Evolutionary conservation across 2,797 vertebrate genomes (phyloP), one percentile per base, ranked within the genome.

Genomic region (Sarcophilus harrisii): DNA sequence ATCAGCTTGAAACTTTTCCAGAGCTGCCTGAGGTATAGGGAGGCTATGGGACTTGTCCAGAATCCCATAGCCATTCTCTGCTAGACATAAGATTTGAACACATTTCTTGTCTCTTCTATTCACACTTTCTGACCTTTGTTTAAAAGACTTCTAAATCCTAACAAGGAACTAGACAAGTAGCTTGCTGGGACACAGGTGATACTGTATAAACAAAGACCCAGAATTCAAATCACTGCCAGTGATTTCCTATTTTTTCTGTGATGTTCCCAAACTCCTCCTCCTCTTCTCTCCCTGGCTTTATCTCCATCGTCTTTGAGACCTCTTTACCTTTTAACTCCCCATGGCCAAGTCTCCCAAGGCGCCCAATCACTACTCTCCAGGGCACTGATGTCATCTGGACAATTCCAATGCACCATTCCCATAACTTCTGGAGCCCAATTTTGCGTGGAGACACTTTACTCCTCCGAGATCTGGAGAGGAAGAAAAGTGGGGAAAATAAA

Each of bases 301-400:
- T n/a, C 27, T 1, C 55, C 3, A 32, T 1, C 3, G 4, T 45
- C 89, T 92, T 91, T n/a, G 24, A 14, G 57, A 58, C 0, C 1
- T n/a, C 28, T 97, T 5, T 95, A 99, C 99, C 99, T 99, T 99
- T 99, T 14, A 99, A 98, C 95, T 99, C 99, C 52, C 99, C 99
- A 0, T 99, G 99, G 91, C 99, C 99, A 8, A 99, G 98, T 92
- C 99, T 98, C 91, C 99, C 99, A 32, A 99, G 99, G 60, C 99
- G 99, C 38, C 99, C 99, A 21, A 99, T 99, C 30, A 99, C 99
- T 52, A 99, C 99, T 99, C 99, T 99, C 99, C 99, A 99, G 0
- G 99, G 99, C 95, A 99, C 97, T 0, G 99, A 99, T 1, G 99
- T 99, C 99, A 99, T 99, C 98, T 99, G 99, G 38, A 99, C 99